Evolutionary conservation across 2,113 vertebrate species (phyloP).

Genomic region (Neomonachus schauinslandi): DNA sequence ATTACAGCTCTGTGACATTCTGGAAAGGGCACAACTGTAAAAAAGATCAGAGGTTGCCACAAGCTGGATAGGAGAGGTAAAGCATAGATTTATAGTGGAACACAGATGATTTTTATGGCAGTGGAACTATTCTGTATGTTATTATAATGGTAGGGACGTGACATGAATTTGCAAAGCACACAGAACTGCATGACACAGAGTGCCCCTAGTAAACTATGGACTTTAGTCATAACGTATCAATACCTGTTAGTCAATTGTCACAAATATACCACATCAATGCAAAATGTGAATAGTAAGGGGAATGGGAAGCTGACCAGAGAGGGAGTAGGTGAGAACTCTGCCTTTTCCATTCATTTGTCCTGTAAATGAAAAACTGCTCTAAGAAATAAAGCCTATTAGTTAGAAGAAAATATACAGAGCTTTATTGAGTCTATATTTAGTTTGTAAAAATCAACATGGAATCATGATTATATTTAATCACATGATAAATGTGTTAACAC

Average conservation of each 20-base stretch:
- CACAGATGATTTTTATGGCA: background rate
- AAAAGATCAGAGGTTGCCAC: background rate
- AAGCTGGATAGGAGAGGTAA: fast-evolving
- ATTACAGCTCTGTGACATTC: background rate
- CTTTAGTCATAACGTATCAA: background rate
- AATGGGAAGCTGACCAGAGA: background rate
- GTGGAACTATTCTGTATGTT: background rate
- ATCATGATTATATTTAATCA: background rate
- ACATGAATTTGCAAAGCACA: background rate
- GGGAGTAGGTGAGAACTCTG: background rate
- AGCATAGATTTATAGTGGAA: background rate
- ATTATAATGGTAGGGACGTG: background rate
- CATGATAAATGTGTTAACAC: background rate
- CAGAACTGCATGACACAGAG: background rate
- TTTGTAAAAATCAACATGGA: background rate
- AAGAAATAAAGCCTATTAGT: background rate
- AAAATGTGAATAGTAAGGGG: background rate
- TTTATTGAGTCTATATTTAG: conserved; percentile 6
- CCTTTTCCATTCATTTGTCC: background rate
- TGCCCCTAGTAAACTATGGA: background rate
- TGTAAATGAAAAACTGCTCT: background rate
- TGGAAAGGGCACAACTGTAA: background rate
- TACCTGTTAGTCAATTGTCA: background rate
- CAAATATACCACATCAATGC: background rate
- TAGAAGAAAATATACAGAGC: background rate